Evolutionary conservation across 2,888 invertebrate species (phyloP), one percentile per base, ranked within the genome.

Genomic region (Epistrophella euchroma): DNA sequence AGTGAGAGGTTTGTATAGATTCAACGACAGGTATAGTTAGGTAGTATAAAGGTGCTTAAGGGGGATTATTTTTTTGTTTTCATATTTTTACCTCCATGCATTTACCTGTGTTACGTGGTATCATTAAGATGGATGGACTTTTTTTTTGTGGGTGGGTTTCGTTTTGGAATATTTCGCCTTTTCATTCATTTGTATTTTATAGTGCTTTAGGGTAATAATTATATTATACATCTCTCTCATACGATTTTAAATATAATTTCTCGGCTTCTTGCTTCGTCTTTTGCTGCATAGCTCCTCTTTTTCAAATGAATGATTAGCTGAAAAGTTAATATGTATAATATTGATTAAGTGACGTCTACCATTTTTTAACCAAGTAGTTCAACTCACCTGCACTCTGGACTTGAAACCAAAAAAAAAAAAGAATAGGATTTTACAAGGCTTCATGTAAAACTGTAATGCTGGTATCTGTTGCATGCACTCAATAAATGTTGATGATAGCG

Each of bases 261-360:
- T 50, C 73, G 72, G 85, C 62, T 77, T 76, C 76, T 62, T 37
- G 25, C 32, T 52, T 68, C 71, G 43, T 47, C 11, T 28, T 50
- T 55, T 35, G 35, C 10, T 64, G 15, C 3, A n/a, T n/a, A 68
- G 43, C 56, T 19, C 76, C 60, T 47, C 60, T 47, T 47, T 72
- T 68, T 66, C 50, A 72, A 75, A 84, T 79, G 75, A 64, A 79
- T 79, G 71, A 75, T 75, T 75, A 79, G 25, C 5, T 45, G 9
- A 40, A 15, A 35, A 40, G 28, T 45, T 75, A 45, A 45, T 45
- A 9, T 32, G 9, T 25, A 7, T 32, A 9, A 1, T 60, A 79
- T 75, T 58, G 75, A 85, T 75, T 71, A 40, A 66, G 40, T 75
- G 84, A 85, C 66, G 72, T 85, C 80, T 76, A 47, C 80, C 84